Evolutionary conservation across 1,140 invertebrate genomes (phyloP).

Genomic region (Luehdorfia chinensis): DNA sequence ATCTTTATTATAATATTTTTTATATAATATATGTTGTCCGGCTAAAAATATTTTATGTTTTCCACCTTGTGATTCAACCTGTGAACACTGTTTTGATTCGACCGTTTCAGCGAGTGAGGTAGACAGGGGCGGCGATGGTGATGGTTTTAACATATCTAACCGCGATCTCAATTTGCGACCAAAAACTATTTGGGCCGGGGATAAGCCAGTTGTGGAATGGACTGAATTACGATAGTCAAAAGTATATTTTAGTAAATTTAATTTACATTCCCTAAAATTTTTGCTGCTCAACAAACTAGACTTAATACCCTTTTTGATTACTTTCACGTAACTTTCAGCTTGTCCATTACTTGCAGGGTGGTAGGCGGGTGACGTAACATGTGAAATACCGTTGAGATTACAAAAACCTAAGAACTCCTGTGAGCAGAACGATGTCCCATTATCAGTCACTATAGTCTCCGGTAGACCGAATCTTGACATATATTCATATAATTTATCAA

Average conservation of each 20-base stretch:
- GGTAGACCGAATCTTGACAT: constrained; percentile 9
- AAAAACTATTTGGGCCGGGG: constrained; percentile 27
- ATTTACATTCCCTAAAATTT: constrained; percentile 2
- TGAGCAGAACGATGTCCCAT: constrained; percentile 9
- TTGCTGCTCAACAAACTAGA: constrained; percentile 17
- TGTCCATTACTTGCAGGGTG: too few relatives aligned
- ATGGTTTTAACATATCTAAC: constrained; percentile 23
- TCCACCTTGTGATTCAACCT: constrained; percentile 15
- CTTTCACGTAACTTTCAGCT: too few relatives aligned
- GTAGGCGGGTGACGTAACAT: constrained; percentile 4
- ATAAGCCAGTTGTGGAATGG: constrained; percentile 16
- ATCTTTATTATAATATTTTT: constrained; percentile 20
- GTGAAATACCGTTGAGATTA: constrained; percentile 1
- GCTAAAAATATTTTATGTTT: too few relatives aligned
- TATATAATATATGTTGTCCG: constrained; percentile 20
- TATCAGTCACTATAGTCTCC: constrained; percentile 9
- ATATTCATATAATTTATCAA: constrained; percentile 6
- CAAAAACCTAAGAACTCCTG: constrained; percentile 15
- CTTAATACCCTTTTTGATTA: constrained; percentile 27
- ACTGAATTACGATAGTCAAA: constrained; percentile 28
- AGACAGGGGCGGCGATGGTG: constrained; percentile 1
- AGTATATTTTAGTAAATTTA: too few relatives aligned
- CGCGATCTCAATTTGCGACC: constrained; percentile 23
- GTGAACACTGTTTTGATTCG: constrained; percentile 22
- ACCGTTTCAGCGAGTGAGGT: neutral